Conservation (phyloP, 2,113 vertebrate genomes). For the Brachyhypopomus occidentalis region DNA sequence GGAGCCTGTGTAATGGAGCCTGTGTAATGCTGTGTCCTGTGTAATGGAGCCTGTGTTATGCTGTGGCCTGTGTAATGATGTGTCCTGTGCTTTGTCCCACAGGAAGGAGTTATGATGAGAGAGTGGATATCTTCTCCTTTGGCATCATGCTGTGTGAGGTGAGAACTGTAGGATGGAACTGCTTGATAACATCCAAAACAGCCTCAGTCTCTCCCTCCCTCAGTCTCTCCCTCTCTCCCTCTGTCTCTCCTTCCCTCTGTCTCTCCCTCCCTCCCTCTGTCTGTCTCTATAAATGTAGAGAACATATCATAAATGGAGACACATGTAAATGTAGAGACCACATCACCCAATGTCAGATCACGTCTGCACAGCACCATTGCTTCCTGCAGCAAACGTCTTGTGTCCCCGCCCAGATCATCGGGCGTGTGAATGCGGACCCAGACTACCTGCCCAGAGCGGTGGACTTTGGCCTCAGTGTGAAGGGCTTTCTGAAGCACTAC, state of each 20-base stretch:
- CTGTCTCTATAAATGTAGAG: too few species aligned
- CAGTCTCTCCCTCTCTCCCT: background rate
- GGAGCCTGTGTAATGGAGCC: too few species aligned
- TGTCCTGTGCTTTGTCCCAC: background rate
- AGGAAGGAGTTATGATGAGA: conserved; percentile 97
- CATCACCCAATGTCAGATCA: background rate
- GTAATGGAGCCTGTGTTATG: conserved; percentile 24
- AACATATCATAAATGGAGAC: too few species aligned
- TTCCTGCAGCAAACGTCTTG: background rate
- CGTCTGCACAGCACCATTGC: background rate
- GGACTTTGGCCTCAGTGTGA: conserved; percentile 92
- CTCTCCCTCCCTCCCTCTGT: too few species aligned
- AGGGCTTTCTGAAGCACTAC: conserved; percentile 91
- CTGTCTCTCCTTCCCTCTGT: too few species aligned
- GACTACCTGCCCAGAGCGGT: conserved; percentile 92
- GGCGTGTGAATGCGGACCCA: conserved; percentile 93
- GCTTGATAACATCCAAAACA: too few species aligned
- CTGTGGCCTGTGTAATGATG: conserved; percentile 18
- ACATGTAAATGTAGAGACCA: background rate
- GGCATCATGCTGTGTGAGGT: conserved; percentile 98
- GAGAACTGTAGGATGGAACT: conserved; percentile 52
- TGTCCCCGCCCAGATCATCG: conserved; percentile 82
- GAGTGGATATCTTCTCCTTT: conserved; percentile 97
- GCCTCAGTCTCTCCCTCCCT: conserved; percentile 1
- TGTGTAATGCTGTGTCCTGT: background rate